Evolutionary conservation across 2,113 vertebrate species (phyloP), one percentile per base, ranked within the genome.

Genomic region (Cranoglanis bouderius): DNA sequence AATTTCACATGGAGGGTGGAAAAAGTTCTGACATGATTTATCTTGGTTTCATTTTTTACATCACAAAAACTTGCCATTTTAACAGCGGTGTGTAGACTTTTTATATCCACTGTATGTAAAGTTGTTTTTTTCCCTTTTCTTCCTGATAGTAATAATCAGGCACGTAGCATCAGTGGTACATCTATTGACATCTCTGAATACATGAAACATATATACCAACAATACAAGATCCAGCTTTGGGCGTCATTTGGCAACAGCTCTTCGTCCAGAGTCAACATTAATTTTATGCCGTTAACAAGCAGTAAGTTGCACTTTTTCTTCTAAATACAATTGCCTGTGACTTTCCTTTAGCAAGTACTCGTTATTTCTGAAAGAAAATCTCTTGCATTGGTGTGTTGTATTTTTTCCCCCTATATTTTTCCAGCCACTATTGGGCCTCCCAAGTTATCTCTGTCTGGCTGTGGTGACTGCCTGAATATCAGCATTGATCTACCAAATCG

Each of bases 351-450:
- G 7, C 2, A 26, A 46, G 46, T 0, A 19, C 14, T 81, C 12
- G 1, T 49, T 77, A 26, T 77, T 75, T 75, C 38, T 75, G 32
- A 26, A 49, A 49, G 32, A 16, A 12, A 55, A 24, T 38, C 18
- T 8, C 29, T 38, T 32, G 19, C 35, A 18, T 55, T 49, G 38
- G 29, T 85, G 53, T n/a, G 51, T 35, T 14, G 1, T 57, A 80
- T 24, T 18, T 65, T 53, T 29, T 32, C 29, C n/a, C n/a, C n/a
- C 38, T 61, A 4, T 53, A 0, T 65, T 59, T 21, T 49, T 70
- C 32, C 55, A 91, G 90, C 90, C n/a, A 55, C 67, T 40, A 88
- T 91, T n/a, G 88, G 90, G 46, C 90, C 90, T 38, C 88, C 88
- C 12, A 2, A 4, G 4, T 32, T 91, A 12, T 38, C 19, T 35